These are phyloP conservation scores for Turnix velox DNA, from an alignment of 2,113 vertebrate species.

Conservation along the genomic window DNA sequence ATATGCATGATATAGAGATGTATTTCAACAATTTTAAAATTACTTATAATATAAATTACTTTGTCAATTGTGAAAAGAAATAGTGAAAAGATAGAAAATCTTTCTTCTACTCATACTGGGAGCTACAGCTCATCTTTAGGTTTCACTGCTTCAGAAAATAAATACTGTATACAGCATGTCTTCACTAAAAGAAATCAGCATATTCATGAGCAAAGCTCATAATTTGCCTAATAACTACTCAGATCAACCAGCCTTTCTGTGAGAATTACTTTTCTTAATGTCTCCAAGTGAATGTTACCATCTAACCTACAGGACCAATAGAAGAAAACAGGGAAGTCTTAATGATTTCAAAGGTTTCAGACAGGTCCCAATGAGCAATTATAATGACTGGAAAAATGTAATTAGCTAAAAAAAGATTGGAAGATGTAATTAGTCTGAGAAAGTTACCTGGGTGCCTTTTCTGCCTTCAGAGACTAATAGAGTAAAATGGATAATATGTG, in stretches of 20 bases:
- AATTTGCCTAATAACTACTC: not conserved
- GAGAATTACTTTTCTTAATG: not conserved
- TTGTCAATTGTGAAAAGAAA: not conserved
- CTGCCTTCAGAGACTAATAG: not conserved
- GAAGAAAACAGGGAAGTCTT: not conserved
- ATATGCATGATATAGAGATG: not conserved
- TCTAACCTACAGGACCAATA: not conserved
- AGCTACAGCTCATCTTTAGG: not conserved
- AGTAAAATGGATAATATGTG: not conserved
- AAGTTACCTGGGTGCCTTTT: not conserved
- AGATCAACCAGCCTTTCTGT: not conserved
- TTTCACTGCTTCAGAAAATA: not conserved
- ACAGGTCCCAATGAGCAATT: not conserved
- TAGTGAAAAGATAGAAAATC: not conserved
- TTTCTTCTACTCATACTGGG: not conserved
- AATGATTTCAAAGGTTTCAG: not conserved
- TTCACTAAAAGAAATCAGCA: not conserved
- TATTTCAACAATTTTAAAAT: not conserved
- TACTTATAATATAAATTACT: not conserved
- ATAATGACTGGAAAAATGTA: not conserved
- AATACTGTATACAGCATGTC: not conserved
- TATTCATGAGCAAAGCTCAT: not conserved
- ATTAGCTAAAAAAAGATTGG: not conserved
- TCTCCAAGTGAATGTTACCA: not conserved
- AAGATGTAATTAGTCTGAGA: not conserved